A percentile compares a stretch with the other conserved stretches of the same genome.
Evolutionary conservation across 2,113 vertebrate genomes (phyloP).

Genomic region (Gracilinanus agilis): DNA sequence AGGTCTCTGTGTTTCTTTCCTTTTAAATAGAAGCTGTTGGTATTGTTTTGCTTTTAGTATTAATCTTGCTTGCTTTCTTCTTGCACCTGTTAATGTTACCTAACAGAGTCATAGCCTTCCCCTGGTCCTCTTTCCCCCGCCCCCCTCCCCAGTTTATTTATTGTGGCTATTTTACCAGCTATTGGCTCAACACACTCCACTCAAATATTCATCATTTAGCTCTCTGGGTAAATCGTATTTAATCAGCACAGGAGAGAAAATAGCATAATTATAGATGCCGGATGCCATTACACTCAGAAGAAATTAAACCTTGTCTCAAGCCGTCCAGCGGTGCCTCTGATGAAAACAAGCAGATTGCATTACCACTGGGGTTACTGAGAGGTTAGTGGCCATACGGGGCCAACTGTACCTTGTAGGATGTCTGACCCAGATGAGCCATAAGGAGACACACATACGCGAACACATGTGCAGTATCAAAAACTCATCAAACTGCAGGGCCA

Average conservation of each 20-base stretch:
- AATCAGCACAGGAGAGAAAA: constrained; percentile 89
- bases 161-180: constrained; percentile 82
- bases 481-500: constrained; percentile 59
- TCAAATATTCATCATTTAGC: constrained; percentile 87
- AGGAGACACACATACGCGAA: constrained; percentile 33
- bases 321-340: constrained; percentile 78
- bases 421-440: constrained; percentile 59
- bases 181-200: constrained; percentile 81
- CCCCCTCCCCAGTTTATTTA: constrained; percentile 83
- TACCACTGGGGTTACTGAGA: constrained; percentile 81
- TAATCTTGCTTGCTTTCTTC: constrained; percentile 51
- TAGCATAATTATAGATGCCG: constrained; percentile 86
- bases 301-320: constrained; percentile 86
- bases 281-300: constrained; percentile 87
- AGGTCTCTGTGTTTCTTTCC: constrained; percentile 10
- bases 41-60: constrained; percentile 29
- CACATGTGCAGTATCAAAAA: constrained; percentile 59
- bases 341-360: constrained; percentile 71
- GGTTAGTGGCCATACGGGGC: constrained; percentile 78
- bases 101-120: constrained; percentile 58
- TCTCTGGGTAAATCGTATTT: constrained; percentile 86
- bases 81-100: constrained; percentile 76
- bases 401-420: constrained; percentile 67
- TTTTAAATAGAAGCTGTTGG: constrained; percentile 53
- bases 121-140: constrained; percentile 56